Evolutionary conservation across 2,888 invertebrate species (phyloP).

Genomic region (Sclerodermus sp.): DNA sequence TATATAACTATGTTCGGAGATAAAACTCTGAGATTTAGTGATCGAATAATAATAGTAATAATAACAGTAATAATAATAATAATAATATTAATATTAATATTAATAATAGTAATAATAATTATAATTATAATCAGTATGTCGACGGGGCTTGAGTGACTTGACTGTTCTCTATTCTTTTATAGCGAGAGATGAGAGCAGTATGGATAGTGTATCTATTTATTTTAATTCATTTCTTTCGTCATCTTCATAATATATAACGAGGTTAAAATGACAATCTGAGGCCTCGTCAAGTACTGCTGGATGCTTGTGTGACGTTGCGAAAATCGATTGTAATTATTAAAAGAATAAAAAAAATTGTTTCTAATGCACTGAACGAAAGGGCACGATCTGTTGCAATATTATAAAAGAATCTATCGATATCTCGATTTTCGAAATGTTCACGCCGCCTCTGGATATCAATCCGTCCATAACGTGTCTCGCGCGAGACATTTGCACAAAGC

Average conservation of each 20-base stretch:
- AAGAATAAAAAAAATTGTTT: conserved; percentile 10
- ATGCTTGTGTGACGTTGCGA: conserved; percentile 46
- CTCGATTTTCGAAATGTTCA: conserved; percentile 44
- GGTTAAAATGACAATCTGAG: conserved; percentile 53
- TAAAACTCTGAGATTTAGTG: conserved; percentile 34
- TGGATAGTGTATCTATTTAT: too few species aligned
- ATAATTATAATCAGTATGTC: conserved; percentile 35
- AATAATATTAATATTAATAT: conserved; percentile 12
- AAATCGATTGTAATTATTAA: conserved; percentile 25
- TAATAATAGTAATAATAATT: conserved; percentile 19
- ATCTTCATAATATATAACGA: neutral
- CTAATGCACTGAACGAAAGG: too few species aligned
- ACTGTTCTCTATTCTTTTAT: conserved; percentile 30
- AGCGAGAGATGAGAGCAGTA: neutral
- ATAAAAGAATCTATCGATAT: neutral
- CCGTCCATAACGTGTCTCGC: conserved; percentile 46
- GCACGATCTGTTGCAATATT: too few species aligned
- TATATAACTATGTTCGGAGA: conserved; percentile 29
- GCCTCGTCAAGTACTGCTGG: conserved; percentile 56
- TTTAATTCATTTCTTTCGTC: neutral
- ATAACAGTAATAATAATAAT: conserved; percentile 17
- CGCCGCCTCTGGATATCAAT: conserved; percentile 46
- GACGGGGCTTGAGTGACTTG: conserved; percentile 45
- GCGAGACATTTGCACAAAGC: conserved; percentile 51
- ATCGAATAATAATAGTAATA: conserved; percentile 23